These are phyloP conservation scores for Sceliomorpha sp. DNA, from an alignment of 2,888 invertebrate genomes.

Conservation along the genomic window DNA sequence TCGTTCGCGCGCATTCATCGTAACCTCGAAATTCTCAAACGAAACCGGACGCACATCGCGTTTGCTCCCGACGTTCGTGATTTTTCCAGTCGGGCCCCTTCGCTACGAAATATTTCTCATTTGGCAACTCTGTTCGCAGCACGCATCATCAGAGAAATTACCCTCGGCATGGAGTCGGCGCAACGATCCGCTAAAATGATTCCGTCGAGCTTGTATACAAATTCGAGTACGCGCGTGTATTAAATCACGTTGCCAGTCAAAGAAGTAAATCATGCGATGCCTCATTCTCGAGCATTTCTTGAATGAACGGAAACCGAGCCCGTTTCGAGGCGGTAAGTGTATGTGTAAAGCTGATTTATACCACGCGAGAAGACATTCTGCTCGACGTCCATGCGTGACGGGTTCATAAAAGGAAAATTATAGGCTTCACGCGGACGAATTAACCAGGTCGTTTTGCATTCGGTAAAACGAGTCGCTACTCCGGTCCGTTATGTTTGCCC, in stretches of 20 bases:
- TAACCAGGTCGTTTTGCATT: constrained; percentile 56
- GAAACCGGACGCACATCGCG: too few relatives aligned
- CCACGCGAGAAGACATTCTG: constrained; percentile 54
- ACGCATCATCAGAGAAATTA: too few relatives aligned
- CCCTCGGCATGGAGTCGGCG: too few relatives aligned
- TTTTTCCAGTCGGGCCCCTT: too few relatives aligned
- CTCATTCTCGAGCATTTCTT: constrained; percentile 25
- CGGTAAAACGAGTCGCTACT: constrained; percentile 52
- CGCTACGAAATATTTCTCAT: constrained; percentile 21
- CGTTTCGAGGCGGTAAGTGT: constrained; percentile 41
- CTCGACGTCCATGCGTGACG: constrained; percentile 63
- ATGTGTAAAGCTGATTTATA: constrained; percentile 50
- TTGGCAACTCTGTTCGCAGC: constrained; percentile 13
- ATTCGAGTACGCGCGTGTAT: neutral
- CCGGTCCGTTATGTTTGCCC: constrained; percentile 62
- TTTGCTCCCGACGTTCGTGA: too few relatives aligned
- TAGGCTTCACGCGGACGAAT: constrained; percentile 58
- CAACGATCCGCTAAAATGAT: too few relatives aligned
- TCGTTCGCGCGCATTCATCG: too few relatives aligned
- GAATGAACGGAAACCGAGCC: constrained; percentile 52
- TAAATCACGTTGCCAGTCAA: constrained; percentile 8
- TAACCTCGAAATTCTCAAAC: too few relatives aligned
- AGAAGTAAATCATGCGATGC: constrained; percentile 11
- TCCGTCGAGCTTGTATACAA: too few relatives aligned
- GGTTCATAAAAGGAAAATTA: constrained; percentile 66